Evolutionary conservation across 2,888 invertebrate species (phyloP), one percentile per base, ranked within the genome.

Genomic region (Eristalinus aeneus): DNA sequence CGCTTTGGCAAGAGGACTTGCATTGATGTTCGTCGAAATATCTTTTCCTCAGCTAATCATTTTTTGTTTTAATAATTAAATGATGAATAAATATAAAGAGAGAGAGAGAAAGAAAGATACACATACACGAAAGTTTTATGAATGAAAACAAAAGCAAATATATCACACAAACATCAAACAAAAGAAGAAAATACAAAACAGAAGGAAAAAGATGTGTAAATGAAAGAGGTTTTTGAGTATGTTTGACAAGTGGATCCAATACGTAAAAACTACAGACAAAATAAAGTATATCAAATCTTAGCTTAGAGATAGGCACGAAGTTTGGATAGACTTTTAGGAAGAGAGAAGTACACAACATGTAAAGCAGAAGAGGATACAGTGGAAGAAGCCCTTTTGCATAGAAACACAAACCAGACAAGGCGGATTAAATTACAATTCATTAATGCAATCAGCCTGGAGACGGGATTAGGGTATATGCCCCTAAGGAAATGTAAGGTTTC

Each of bases 1-100:
- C 94, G 92, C 92, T 94, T 94, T 89, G 94, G 94, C 89, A 94
- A 92, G 86, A 94, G 91, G 89, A 93, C 93, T 91, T 93, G 93
- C 88, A 93, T 91, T 89, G 93, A 93, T 90, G 93, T 92, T 91
- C 92, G 91, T 89, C 93, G 92, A 90, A 90, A 90, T 89, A 91
- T 91, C 90, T 92, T 92, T 89, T 92, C 92, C 87, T 92, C 92
- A 90, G 91, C 91, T 89, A 91, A 90, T 90, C 89, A 79, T 65
- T 58, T 56, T 6, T 12, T 34, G 56, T 56, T 53, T 4, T 4
- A 54, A 34, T 73, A n/a, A n/a, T 76, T 76, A 64, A 58, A 72
- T 54, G 76, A 67, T 60, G n/a, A n/a, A n/a, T n/a, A n/a, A n/a
- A 39, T 69, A 32, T 56, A 34, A 3, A 54, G n/a, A 22, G 53